Conservation (phyloP, 30 jellyfish, hydroid and myxozoan genomes). For the Chrysaora quinquecirrha region DNA sequence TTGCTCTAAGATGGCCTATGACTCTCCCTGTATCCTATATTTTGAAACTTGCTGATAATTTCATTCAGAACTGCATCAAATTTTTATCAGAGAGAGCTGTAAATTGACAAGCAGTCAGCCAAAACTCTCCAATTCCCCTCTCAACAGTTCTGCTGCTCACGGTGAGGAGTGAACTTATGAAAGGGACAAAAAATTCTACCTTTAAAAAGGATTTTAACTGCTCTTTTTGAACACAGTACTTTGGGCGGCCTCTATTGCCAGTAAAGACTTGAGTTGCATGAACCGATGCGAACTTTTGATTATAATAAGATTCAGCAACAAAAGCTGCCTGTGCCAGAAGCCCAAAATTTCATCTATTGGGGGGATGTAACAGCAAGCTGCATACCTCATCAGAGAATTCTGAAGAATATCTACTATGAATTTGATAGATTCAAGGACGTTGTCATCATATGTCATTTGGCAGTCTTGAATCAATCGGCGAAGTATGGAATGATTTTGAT, state of each 20-base stretch:
- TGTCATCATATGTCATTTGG: background rate
- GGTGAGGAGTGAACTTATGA: background rate
- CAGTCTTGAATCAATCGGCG: too few species aligned
- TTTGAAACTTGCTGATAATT: background rate
- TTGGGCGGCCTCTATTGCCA: background rate
- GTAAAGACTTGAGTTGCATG: background rate
- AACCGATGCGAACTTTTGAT: background rate
- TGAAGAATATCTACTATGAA: background rate
- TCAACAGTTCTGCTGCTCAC: slow-evolving; percentile 14
- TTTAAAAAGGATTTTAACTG: background rate
- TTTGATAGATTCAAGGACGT: background rate
- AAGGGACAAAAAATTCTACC: background rate
- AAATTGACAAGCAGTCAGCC: background rate
- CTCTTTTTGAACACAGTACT: background rate
- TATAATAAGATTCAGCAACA: background rate
- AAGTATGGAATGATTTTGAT: too few species aligned
- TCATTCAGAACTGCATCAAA: background rate
- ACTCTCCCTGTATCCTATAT: slow-evolving; percentile 19
- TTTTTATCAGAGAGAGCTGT: background rate
- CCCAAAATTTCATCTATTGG: background rate
- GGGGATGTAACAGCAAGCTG: background rate
- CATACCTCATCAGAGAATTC: background rate
- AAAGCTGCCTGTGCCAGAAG: too few species aligned
- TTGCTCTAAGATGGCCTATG: slow-evolving; percentile 17
- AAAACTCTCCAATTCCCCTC: slow-evolving; percentile 1